Evolutionary conservation across 2,888 invertebrate genomes (phyloP).

Genomic region (Urechis unicinctus): DNA sequence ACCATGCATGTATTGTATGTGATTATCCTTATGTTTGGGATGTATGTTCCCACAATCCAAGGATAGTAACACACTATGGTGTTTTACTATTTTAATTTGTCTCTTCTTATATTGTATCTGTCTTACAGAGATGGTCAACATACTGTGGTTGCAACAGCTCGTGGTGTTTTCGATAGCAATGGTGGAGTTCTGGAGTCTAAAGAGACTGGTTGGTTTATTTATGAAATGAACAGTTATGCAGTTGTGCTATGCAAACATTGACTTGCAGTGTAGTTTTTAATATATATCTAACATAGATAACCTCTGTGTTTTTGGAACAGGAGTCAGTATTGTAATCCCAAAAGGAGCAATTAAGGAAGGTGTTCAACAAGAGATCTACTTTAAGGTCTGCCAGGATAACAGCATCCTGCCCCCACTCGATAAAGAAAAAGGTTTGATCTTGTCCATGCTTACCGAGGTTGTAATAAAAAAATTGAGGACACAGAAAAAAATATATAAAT

Average conservation of each 20-base stretch:
- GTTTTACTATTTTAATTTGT: no score
- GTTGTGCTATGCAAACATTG: neutral
- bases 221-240: neutral
- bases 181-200: conserved; percentile 77
- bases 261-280: neutral
- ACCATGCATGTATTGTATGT: no score
- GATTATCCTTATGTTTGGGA: no score
- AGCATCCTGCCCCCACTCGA: conserved; percentile 70
- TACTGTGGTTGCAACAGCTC: conserved; percentile 45
- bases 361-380: conserved; percentile 83
- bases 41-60: no score
- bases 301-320: conserved; percentile 17
- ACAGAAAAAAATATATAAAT: neutral
- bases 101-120: no score
- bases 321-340: conserved; percentile 83
- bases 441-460: neutral
- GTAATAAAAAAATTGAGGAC: neutral
- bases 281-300: neutral
- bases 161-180: conserved; percentile 43
- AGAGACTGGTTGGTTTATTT: conserved; percentile 61
- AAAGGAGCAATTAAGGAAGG: conserved; percentile 78
- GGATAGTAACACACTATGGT: no score
- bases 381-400: conserved; percentile 69
- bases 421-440: conserved; percentile 72
- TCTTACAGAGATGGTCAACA: no score